Evolutionary conservation across 2,888 invertebrate genomes (phyloP).

Genomic region (Anthoptus insignis): DNA sequence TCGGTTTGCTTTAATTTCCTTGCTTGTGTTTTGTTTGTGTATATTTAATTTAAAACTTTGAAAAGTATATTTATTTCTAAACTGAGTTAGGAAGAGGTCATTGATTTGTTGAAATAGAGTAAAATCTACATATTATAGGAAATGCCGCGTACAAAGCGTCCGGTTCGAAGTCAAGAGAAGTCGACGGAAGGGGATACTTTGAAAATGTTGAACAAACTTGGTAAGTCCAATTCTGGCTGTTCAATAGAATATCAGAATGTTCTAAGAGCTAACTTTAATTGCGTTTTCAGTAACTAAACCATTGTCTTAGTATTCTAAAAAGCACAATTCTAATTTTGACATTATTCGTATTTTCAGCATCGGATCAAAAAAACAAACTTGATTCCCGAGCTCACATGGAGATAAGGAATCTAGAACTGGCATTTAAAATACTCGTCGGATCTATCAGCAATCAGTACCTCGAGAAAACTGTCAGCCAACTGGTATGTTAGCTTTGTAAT

Average conservation of each 20-base stretch:
- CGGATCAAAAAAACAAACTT: conserved; percentile 67
- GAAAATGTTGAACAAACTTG: conserved; percentile 69
- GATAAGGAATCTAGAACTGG: conserved; percentile 66
- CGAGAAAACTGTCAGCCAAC: conserved; percentile 71
- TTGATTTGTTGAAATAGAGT: too few relatives aligned
- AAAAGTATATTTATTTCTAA: background rate
- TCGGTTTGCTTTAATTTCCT: conserved; percentile 53
- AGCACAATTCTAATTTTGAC: background rate
- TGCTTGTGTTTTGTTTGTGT: conserved; percentile 46
- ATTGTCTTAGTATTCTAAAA: too few relatives aligned
- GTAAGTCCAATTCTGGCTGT: conserved; percentile 52
- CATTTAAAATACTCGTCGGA: conserved; percentile 70
- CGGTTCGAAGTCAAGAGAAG: conserved; percentile 68
- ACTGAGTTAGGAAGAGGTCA: too few relatives aligned
- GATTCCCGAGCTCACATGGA: conserved; percentile 65
- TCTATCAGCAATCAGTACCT: conserved; percentile 62
- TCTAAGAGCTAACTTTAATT: too few relatives aligned
- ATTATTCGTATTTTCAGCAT: conserved; percentile 57
- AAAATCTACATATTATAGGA: too few relatives aligned
- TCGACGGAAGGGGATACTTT: conserved; percentile 59
- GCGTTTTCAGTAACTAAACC: too few relatives aligned
- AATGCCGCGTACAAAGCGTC: conserved; percentile 81
- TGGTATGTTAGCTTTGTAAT: too few relatives aligned
- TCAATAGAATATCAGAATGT: too few relatives aligned
- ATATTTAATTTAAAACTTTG: too few relatives aligned